These are phyloP conservation scores for Drosophila meridionalis DNA, from an alignment of 2,888 invertebrate species.

Conservation along the genomic window DNA sequence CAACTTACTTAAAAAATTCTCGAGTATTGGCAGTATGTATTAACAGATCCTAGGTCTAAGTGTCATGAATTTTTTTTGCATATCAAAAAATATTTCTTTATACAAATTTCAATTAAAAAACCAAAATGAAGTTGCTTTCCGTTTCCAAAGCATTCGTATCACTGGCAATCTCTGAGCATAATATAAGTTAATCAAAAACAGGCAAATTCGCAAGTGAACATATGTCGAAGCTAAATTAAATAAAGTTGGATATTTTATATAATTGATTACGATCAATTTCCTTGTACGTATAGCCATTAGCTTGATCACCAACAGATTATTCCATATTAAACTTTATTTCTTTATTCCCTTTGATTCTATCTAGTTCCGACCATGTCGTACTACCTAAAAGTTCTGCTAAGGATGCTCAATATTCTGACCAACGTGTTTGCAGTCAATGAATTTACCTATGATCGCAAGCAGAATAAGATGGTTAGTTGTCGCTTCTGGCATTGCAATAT, in stretches of 20 bases:
- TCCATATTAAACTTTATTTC: background rate
- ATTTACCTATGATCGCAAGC: slow-evolving; percentile 7
- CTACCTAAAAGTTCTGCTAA: background rate
- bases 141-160: background rate
- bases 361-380: background rate
- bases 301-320: background rate
- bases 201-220: too few species aligned
- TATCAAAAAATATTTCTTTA: too few species aligned
- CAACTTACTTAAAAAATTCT: too few species aligned
- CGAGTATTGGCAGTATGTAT: too few species aligned
- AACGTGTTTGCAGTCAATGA: slow-evolving; percentile 6
- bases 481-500: slow-evolving; percentile 3
- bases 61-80: too few species aligned
- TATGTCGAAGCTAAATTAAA: background rate
- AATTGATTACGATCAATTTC: background rate
- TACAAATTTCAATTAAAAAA: too few species aligned
- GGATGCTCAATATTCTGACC: background rate
- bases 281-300: background rate
- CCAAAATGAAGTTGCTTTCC: too few species aligned
- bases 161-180: background rate
- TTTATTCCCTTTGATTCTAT: background rate
- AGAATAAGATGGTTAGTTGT: background rate
- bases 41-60: too few species aligned
- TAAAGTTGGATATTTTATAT: background rate
- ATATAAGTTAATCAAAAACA: background rate